phyloP scores from a whole-genome alignment of 1,140 invertebrate species.

The Eciton burchellii region DNA sequence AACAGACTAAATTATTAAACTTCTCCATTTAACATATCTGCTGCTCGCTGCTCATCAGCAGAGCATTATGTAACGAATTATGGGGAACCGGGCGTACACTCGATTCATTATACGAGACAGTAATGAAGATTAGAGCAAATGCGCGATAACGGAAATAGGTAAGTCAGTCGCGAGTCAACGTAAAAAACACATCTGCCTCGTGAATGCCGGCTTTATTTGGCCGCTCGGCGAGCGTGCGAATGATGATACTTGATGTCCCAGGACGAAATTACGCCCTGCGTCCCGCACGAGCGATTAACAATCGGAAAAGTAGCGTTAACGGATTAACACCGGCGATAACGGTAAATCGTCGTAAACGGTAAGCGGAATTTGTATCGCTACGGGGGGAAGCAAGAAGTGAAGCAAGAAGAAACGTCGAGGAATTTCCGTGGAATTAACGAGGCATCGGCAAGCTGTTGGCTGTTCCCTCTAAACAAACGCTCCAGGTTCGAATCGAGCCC shows the following conservation, averaged over 20 bases:
- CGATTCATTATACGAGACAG: conserved; percentile 28
- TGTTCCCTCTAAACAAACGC: too few species aligned
- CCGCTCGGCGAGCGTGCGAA: conserved; percentile 1
- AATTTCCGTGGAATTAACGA: neutral
- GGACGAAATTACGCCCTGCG: conserved; percentile 3
- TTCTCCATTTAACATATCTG: too few species aligned
- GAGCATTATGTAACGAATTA: conserved; percentile 41
- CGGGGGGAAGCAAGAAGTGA: neutral
- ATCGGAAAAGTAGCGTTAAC: neutral
- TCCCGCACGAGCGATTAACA: conserved; percentile 8
- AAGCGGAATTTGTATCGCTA: neutral
- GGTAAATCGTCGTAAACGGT: neutral
- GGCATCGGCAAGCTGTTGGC: too few species aligned
- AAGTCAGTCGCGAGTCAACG: conserved; percentile 28
- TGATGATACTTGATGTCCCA: conserved; percentile 28
- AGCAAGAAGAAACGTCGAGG: neutral
- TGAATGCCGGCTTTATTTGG: conserved; percentile 52
- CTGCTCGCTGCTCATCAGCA: neutral
- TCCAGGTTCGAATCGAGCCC: too few species aligned
- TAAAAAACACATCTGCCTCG: conserved; percentile 22
- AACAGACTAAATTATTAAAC: too few species aligned
- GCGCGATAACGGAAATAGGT: conserved; percentile 58
- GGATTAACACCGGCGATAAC: too few species aligned
- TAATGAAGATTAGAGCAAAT: conserved; percentile 29
- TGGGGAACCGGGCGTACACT: conserved; percentile 18